phyloP scores from a whole-genome alignment of 2,113 vertebrate genomes.

The Stegostoma tigrinum region DNA sequence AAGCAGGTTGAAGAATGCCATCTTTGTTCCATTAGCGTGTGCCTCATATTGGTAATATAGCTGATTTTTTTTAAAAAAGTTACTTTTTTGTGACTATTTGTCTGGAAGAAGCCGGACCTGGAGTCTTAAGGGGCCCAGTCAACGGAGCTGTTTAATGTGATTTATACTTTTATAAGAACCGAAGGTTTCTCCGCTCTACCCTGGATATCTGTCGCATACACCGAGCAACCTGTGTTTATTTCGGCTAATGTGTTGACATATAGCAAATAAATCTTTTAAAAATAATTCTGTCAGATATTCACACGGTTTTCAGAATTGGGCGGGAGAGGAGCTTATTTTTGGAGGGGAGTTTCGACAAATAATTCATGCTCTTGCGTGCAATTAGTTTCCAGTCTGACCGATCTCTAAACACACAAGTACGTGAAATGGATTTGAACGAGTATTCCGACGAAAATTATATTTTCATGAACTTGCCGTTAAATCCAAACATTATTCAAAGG shows the following conservation, averaged over 20 bases:
- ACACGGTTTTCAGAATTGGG: not conserved
- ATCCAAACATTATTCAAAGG: not conserved
- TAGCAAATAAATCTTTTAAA: not conserved
- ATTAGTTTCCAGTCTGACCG: not conserved
- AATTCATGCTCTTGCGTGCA: too few relatives aligned
- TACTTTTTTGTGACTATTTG: not conserved
- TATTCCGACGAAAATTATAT: not conserved
- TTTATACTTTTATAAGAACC: slow-evolving; percentile 30
- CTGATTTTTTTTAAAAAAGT: not conserved
- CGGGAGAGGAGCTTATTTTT: not conserved
- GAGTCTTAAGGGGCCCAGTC: not conserved
- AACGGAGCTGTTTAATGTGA: slow-evolving; percentile 1
- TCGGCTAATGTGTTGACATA: not conserved
- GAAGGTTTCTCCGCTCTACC: not conserved
- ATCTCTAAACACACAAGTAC: not conserved
- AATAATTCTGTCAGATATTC: not conserved
- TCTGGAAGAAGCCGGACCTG: not conserved
- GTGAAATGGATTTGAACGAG: not conserved
- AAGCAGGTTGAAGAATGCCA: not conserved
- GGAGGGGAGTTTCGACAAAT: too few relatives aligned
- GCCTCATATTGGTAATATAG: slow-evolving; percentile 25
- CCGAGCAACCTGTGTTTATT: not conserved
- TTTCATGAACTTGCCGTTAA: not conserved
- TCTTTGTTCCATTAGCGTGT: not conserved
- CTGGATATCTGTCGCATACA: not conserved